A percentile compares a stretch with the other conserved stretches of the same genome.
These are phyloP conservation scores for Steinernema carpocapsae DNA, from an alignment of 2,888 invertebrate species.

Conservation along the genomic window DNA sequence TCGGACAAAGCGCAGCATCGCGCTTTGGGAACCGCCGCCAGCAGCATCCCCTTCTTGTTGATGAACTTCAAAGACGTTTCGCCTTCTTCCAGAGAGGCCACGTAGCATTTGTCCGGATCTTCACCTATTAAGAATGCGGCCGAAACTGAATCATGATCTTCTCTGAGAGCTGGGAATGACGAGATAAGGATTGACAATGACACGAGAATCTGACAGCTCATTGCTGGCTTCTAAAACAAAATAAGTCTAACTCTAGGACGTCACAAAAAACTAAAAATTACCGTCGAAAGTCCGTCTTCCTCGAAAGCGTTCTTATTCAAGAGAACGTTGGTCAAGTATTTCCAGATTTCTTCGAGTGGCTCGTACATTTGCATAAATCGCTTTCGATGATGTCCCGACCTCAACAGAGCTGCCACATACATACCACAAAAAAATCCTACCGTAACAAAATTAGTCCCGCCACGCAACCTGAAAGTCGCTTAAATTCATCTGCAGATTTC, in stretches of 20 bases:
- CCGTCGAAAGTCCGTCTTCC: neutral
- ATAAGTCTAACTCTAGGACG: neutral
- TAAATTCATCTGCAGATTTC: slow-evolving; percentile 37
- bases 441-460: slow-evolving; percentile 37
- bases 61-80: slow-evolving; percentile 44
- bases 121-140: neutral
- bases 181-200: slow-evolving; percentile 53
- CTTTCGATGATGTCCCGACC: slow-evolving; percentile 29
- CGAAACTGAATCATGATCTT: slow-evolving; percentile 2
- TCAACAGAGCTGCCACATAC: neutral
- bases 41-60: slow-evolving; percentile 42
- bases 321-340: slow-evolving; percentile 20
- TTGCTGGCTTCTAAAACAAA: slow-evolving; percentile 45
- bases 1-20: slow-evolving; percentile 50
- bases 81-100: slow-evolving; percentile 17
- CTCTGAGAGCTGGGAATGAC: neutral
- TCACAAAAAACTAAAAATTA: neutral
- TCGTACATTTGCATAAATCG: slow-evolving; percentile 39
- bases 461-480: neutral
- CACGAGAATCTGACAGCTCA: slow-evolving; percentile 53
- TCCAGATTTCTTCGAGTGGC: slow-evolving; percentile 39
- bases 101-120: neutral
- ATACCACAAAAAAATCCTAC: neutral
- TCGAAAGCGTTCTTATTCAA: slow-evolving; percentile 10
- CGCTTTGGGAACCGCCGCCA: slow-evolving; percentile 49